Percentiles rank a stretch among this genome's conserved stretches.
Evolutionary conservation across 1,140 invertebrate species (phyloP).

Genomic region (Micrasema minimum): DNA sequence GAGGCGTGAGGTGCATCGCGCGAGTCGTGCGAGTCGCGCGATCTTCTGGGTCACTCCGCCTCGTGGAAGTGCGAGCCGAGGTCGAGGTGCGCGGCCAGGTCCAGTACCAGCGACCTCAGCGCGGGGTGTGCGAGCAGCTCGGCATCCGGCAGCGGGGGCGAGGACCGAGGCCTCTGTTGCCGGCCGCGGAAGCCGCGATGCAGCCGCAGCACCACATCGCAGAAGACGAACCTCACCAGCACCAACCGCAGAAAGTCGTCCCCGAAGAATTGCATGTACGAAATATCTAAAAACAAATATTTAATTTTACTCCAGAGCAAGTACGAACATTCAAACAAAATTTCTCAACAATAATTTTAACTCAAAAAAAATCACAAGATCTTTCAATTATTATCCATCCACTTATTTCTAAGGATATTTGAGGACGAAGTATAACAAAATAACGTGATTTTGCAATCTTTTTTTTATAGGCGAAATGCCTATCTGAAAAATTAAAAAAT

Average conservation of each 20-base stretch:
- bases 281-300: conserved; percentile 72
- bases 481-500: no score
- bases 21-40: conserved; percentile 26
- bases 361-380: no score
- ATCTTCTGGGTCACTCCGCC: conserved; percentile 30
- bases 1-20: conserved; percentile 27
- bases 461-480: no score
- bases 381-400: no score
- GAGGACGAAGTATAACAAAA: no score
- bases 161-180: conserved; percentile 84
- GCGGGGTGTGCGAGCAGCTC: conserved; percentile 90
- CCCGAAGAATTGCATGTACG: conserved; percentile 89
- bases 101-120: conserved; percentile 83
- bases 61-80: conserved; percentile 81
- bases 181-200: conserved; percentile 85
- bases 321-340: no score
- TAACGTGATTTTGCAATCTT: no score
- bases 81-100: conserved; percentile 84
- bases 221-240: conserved; percentile 92
- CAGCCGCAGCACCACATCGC: conserved; percentile 86
- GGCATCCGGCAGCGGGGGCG: conserved; percentile 86
- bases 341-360: no score
- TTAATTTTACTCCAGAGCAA: no score
- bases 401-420: no score
- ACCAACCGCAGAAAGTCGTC: conserved; percentile 93